Base-by-base conservation (phyloP, 2,113 vertebrate genomes). In the Trinectes maculatus region DNA sequence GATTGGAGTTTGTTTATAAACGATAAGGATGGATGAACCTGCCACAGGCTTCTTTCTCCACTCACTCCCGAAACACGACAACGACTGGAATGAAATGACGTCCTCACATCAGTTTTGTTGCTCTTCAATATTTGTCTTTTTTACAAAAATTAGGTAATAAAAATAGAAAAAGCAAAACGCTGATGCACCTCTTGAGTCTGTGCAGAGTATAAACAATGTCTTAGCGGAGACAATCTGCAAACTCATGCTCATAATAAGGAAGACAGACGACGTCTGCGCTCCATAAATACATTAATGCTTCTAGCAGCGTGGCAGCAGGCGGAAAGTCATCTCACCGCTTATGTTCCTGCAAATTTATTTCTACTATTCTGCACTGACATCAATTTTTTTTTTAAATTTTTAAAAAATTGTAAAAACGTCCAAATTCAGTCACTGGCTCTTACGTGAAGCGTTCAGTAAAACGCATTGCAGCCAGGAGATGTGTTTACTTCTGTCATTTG, bases 231-330 rank as follows among this genome's bases (percentile, higher is more conserved):
- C 52, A 5, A 16, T 70, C 65, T 71, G 49, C 65, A 49, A 49
- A 73, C 73, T 73, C 15, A 54, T 57, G 31, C 54, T 29, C 60
- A 69, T 43, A 71, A 71, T 61, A 70, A 70, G 18, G 8, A 66
- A 78, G 82, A 73, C 25, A 33, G 82, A 77, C 60, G 61, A 53
- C 42, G 47, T 62, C 55, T 71, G 54, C 48, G 29, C 58, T 81
- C 74, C 58, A 74, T 77, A 79, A 87, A 79, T 85, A 84, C 46
- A 44, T 65, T 70, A 71, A 79, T 81, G 69, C 64, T 73, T 80
- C 85, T 73, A 74, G 74, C 54, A 53, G 68, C 58, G 24, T 46
- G 53, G 58, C 74, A 72, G 74, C 55, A 46, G 78, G 74, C 60
- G 51, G 57, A 72, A 76, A 61, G 56, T 59, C 29, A 85, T 78